Percentiles rank a stretch among this genome's conserved stretches.
Conservation (phyloP, 2,113 vertebrate species). For the Pogonocichla stellata region DNA sequence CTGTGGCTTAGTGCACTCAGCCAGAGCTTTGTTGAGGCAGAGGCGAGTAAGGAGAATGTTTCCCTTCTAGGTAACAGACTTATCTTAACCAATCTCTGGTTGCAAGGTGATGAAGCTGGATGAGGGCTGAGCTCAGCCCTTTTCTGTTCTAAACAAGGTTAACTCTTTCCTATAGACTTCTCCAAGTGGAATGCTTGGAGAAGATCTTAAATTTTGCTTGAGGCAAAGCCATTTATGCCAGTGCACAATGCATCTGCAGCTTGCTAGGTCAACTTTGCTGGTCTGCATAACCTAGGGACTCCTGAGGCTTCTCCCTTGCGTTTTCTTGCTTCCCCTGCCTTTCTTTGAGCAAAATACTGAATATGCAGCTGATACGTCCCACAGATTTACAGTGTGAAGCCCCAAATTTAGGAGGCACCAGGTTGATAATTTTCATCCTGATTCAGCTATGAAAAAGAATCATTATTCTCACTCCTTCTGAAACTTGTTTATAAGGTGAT, state of each 20-base stretch:
- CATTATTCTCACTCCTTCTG: neutral
- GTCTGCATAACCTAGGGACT: neutral
- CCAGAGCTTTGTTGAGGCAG: neutral
- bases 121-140: neutral
- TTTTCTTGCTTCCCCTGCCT: neutral
- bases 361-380: neutral
- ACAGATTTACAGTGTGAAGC: neutral
- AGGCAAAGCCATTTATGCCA: neutral
- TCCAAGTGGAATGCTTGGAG: neutral
- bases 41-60: neutral
- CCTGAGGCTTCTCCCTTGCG: neutral
- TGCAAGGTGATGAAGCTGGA: neutral
- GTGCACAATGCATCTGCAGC: neutral
- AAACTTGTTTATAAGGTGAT: neutral
- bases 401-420: neutral
- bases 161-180: neutral
- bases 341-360: neutral
- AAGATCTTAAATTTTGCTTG: neutral
- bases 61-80: neutral
- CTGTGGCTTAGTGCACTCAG: neutral
- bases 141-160: neutral
- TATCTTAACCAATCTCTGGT: neutral
- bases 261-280: neutral
- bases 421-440: neutral
- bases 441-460: neutral